Conservation (phyloP, 1,140 invertebrate species). For the Sarcophaga bullata region DNA sequence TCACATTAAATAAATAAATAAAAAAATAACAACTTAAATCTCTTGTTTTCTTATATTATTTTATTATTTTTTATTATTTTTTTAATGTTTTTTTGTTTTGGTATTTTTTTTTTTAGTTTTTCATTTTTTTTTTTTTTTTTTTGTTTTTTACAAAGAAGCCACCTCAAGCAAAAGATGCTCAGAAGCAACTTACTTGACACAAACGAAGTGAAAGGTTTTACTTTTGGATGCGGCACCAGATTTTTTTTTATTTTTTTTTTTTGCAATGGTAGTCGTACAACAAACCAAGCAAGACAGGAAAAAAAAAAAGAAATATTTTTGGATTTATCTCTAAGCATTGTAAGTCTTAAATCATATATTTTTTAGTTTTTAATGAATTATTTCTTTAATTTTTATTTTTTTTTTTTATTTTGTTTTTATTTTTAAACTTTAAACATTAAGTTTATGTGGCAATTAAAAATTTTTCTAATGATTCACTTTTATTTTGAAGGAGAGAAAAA, state of each 20-base stretch:
- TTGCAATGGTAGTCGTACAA: background rate
- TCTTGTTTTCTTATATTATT: background rate
- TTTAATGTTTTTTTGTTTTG: too few relatives aligned
- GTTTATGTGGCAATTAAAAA: too few relatives aligned
- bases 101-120: too few relatives aligned
- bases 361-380: conserved; percentile 12
- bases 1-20: background rate
- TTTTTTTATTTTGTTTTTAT: background rate
- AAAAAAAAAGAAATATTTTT: background rate
- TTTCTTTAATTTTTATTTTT: background rate
- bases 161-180: background rate
- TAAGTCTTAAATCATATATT: background rate
- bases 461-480: too few relatives aligned
- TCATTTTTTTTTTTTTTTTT: too few relatives aligned
- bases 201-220: conserved; percentile 11
- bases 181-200: background rate
- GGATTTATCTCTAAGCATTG: background rate
- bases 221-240: background rate
- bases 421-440: too few relatives aligned
- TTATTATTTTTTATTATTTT: too few relatives aligned
- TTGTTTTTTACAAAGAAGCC: background rate
- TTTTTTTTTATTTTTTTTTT: too few relatives aligned
- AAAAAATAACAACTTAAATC: too few relatives aligned
- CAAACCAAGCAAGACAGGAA: background rate
- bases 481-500: too few relatives aligned